These are phyloP conservation scores for Prochilodus magdalenae DNA, from an alignment of 2,113 vertebrate genomes.

Conservation along the genomic window DNA sequence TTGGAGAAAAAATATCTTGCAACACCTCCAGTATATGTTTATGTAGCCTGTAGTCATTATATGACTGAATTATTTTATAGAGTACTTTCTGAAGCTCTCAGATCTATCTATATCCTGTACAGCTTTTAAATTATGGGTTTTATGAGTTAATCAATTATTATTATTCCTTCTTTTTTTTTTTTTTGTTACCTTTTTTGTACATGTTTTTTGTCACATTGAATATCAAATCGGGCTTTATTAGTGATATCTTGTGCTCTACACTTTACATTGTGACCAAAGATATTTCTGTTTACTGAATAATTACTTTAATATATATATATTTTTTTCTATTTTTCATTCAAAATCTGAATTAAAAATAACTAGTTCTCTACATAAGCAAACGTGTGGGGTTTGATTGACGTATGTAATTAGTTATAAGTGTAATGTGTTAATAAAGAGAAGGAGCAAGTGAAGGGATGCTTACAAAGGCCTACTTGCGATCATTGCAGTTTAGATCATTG, in stretches of 20 bases:
- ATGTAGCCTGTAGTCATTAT: slow-evolving; percentile 69
- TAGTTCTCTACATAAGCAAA: neutral
- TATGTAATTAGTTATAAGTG: neutral
- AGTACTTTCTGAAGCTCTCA: slow-evolving; percentile 59
- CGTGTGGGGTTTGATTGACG: neutral
- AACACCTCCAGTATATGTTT: slow-evolving; percentile 47
- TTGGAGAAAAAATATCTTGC: slow-evolving; percentile 28
- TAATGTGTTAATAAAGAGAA: too few relatives aligned
- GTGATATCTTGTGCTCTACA: neutral
- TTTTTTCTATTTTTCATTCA: neutral
- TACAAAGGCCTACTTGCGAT: too few relatives aligned
- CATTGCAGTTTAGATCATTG: too few relatives aligned
- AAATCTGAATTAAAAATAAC: neutral
- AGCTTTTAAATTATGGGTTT: slow-evolving; percentile 66
- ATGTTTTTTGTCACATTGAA: neutral
- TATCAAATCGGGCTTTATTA: neutral
- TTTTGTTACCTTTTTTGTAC: neutral
- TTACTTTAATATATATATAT: slow-evolving; percentile 5
- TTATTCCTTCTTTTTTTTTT: slow-evolving; percentile 19
- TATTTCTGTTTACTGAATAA: slow-evolving; percentile 10
- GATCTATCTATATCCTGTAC: slow-evolving; percentile 63
- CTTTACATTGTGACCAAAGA: slow-evolving; percentile 44
- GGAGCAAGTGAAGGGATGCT: too few relatives aligned
- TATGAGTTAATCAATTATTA: slow-evolving; percentile 24
- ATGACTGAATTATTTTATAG: slow-evolving; percentile 68